Evolutionary conservation across 2,113 vertebrate genomes (phyloP).

Genomic region (Circaetus cinerascens): DNA sequence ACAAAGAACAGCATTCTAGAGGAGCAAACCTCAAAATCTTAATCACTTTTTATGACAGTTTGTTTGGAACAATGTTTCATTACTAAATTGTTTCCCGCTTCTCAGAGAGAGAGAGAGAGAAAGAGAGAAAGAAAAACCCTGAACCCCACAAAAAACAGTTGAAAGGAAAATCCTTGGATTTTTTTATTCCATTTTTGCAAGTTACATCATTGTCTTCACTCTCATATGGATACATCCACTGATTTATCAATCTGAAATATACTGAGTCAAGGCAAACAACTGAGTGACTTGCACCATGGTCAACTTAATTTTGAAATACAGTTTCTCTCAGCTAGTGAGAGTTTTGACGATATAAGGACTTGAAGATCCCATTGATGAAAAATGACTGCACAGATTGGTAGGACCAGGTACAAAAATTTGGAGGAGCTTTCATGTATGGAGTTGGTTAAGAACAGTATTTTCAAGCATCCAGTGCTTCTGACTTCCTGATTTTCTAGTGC

Average conservation of each 20-base stretch:
- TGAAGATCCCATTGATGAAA: background rate
- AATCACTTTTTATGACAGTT: background rate
- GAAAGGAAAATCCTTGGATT: background rate
- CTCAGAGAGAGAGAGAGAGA: background rate
- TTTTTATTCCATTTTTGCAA: background rate
- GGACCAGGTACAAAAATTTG: background rate
- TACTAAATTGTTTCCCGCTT: background rate
- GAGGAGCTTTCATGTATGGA: background rate
- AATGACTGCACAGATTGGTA: background rate
- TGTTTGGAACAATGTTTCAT: background rate
- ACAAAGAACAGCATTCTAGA: background rate
- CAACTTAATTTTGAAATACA: background rate
- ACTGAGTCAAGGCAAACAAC: background rate
- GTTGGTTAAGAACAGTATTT: background rate
- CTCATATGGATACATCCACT: background rate
- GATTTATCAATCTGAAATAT: background rate
- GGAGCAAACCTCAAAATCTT: background rate
- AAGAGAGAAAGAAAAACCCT: background rate
- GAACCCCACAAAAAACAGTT: background rate
- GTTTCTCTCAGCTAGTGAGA: background rate
- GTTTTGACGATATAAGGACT: background rate
- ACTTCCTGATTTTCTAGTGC: background rate
- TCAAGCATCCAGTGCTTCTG: background rate
- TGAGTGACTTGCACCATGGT: background rate
- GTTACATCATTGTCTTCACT: background rate